phyloP scores from a whole-genome alignment of 2,797 vertebrate species.

The Ataeniobius toweri region DNA sequence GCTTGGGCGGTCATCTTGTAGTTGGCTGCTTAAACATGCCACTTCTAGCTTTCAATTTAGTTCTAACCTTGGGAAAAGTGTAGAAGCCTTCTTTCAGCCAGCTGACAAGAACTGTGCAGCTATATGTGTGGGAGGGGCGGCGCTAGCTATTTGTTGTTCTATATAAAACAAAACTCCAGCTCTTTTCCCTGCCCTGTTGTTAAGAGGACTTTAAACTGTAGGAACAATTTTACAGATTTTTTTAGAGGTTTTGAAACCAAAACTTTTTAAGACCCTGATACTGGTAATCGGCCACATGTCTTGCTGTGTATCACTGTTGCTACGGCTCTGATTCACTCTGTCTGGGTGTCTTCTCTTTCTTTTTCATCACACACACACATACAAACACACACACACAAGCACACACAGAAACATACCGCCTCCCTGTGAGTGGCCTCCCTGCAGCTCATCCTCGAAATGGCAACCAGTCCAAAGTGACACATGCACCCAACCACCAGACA shows the following conservation, averaged over 20 bases:
- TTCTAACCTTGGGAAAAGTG: neutral
- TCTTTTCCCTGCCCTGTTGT: neutral
- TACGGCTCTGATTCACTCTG: constrained; percentile 53
- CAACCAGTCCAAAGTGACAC: constrained; percentile 81
- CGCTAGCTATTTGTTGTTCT: neutral
- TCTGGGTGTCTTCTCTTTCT: constrained; percentile 31
- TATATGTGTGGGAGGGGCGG: neutral
- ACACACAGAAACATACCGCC: constrained; percentile 10
- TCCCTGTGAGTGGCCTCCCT: constrained; percentile 56
- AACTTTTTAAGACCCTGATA: neutral
- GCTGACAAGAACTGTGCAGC: neutral
- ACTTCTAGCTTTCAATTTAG: neutral
- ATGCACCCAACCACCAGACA: constrained; percentile 77
- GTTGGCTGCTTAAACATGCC: neutral
- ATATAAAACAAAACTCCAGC: neutral
- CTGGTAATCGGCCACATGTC: neutral
- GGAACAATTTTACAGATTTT: neutral
- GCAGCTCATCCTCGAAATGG: constrained; percentile 80
- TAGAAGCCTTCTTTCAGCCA: neutral
- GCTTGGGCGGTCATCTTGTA: neutral
- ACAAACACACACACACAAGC: constrained; percentile 19
- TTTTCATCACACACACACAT: neutral
- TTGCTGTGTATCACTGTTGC: constrained; percentile 46
- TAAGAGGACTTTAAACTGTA: neutral
- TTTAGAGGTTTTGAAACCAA: neutral